Conservation (phyloP, 2,888 invertebrate species). For the Amorpha juglandis region DNA sequence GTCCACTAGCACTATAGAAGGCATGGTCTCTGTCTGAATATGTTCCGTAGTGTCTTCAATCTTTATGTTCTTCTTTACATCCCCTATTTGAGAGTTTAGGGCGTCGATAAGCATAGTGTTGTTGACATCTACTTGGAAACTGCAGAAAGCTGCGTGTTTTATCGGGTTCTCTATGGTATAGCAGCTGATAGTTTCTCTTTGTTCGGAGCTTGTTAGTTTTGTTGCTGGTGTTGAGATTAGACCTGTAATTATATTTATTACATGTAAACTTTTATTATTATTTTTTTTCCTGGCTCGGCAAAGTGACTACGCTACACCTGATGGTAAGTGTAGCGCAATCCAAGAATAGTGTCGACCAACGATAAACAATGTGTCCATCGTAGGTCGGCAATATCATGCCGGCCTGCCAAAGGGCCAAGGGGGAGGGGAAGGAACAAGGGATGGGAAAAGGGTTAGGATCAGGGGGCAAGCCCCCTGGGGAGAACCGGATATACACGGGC, state of each 20-base stretch:
- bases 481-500: no score
- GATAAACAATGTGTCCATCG: no score
- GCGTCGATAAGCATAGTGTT: slow-evolving; percentile 83
- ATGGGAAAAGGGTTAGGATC: no score
- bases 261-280: not conserved
- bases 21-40: slow-evolving; percentile 81
- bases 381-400: no score
- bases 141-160: slow-evolving; percentile 91
- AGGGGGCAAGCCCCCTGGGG: no score
- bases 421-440: no score
- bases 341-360: no score
- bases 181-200: slow-evolving; percentile 86
- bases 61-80: slow-evolving; percentile 77
- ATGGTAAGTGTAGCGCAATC: no score
- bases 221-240: slow-evolving; percentile 80
- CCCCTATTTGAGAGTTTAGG: slow-evolving; percentile 76
- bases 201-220: slow-evolving; percentile 78
- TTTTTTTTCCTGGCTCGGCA: no score
- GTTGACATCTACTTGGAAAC: slow-evolving; percentile 78
- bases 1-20: slow-evolving; percentile 90
- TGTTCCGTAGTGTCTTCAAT: slow-evolving; percentile 80
- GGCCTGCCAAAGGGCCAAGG: no score
- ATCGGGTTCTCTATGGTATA: slow-evolving; percentile 93
- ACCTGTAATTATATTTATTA: slow-evolving; percentile 57
- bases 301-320: no score